phyloP scores from a whole-genome alignment of 2,113 vertebrate genomes.

The Mixornis gularis region DNA sequence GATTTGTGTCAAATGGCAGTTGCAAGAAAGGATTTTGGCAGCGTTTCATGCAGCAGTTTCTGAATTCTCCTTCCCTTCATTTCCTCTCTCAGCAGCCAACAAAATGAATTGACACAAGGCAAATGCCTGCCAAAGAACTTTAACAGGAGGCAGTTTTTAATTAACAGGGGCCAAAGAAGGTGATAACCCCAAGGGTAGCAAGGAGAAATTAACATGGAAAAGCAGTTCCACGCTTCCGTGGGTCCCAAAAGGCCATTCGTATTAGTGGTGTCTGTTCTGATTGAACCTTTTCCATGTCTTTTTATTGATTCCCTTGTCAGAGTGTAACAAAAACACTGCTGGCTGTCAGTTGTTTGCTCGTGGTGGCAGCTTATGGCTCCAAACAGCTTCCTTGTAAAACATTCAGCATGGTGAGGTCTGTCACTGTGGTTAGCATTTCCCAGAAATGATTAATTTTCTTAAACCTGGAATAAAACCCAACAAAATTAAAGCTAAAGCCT shows the following conservation, averaged over 20 bases:
- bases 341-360: constrained; percentile 43
- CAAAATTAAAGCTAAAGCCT: background rate
- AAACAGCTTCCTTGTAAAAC: constrained; percentile 40
- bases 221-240: constrained; percentile 62
- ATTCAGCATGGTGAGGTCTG: background rate
- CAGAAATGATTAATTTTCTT: constrained; percentile 57
- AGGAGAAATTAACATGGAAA: constrained; percentile 78
- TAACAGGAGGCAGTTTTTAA: constrained; percentile 77
- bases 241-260: constrained; percentile 67
- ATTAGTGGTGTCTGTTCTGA: constrained; percentile 76
- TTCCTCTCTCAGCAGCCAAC: constrained; percentile 51
- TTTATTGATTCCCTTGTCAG: constrained; percentile 78
- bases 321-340: constrained; percentile 68
- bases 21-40: constrained; percentile 6
- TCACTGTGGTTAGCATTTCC: constrained; percentile 36
- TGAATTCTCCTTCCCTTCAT: constrained; percentile 1
- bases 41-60: background rate
- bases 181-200: constrained; percentile 66
- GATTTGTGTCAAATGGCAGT: background rate
- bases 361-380: constrained; percentile 23
- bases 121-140: constrained; percentile 70
- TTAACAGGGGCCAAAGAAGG: constrained; percentile 76
- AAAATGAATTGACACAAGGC: constrained; percentile 62
- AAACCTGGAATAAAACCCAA: constrained; percentile 6
- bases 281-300: constrained; percentile 73